Base-by-base conservation (phyloP, 1,140 invertebrate genomes). In the Scaptomyza montana region DNA sequence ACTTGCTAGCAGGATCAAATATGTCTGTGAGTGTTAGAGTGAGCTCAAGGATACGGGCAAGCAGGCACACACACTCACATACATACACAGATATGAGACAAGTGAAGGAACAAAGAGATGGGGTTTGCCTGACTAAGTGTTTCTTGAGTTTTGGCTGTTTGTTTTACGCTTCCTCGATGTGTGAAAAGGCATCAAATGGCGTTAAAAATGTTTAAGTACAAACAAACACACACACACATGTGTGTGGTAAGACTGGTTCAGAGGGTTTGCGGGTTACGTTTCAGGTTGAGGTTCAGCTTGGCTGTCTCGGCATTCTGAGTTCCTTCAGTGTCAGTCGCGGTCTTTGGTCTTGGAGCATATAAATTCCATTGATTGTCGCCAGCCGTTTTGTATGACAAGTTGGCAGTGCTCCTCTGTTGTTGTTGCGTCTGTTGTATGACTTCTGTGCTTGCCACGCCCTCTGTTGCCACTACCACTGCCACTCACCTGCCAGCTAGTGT, bases 121-220 rank as follows among this genome's bases (percentile, higher is more conserved):
- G 57, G 64, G 69, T 59, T 46, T 33, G 74, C 47, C 78, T 62
- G 81, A 70, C 78, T 86, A 86, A 86, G 81, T 86, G 82, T 87
- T 86, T 86, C 81, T 80, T 57, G 80, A 74, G 80, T 80, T 80
- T 36, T 85, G 78, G 43, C 70, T 69, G 67, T 77, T 67, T 86
- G 81, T 87, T 74, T 78, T 87, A 56, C 74, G 82, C 74, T 67
- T 72, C 64, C 64, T 76, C 76, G 78, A 87, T 87, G 84, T 87
- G 84, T 87, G 84, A 87, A 87, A 87, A 87, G 84, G 84, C 84
- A 87, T 87, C 84, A 87, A 87, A 89, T 87, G 84, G 84, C 84
- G 84, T 87, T 87, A 87, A 87, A 87, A 87, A 87, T 79, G 76
- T 72, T 87, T 87, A 87, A 87, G 84, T 79, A 86, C 76, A 87